Evolutionary conservation across 2,113 vertebrate genomes (phyloP).

Genomic region (Phyllostomus hastatus): DNA sequence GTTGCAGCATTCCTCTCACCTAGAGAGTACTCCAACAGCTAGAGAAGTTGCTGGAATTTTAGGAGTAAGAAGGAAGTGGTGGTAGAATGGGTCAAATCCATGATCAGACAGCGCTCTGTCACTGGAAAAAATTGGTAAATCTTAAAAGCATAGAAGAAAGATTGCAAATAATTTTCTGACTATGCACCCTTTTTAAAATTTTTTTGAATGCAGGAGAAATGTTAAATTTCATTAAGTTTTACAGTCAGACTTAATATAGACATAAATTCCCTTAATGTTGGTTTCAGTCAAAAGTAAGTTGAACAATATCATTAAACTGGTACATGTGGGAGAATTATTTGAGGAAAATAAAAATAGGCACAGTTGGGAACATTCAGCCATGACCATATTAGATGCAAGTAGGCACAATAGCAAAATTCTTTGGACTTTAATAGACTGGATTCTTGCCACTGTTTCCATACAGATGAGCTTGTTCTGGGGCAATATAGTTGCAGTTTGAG

Average conservation of each 20-base stretch:
- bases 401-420: slow-evolving; percentile 43
- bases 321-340: slow-evolving; percentile 62
- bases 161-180: not conserved
- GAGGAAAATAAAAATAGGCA: slow-evolving; percentile 66
- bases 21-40: not conserved
- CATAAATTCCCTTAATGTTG: slow-evolving; percentile 70
- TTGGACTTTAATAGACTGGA: slow-evolving; percentile 37
- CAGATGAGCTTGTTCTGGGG: slow-evolving; percentile 60
- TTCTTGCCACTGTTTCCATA: slow-evolving; percentile 52
- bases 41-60: slow-evolving; percentile 24
- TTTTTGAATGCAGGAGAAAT: slow-evolving; percentile 45
- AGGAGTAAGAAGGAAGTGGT: not conserved
- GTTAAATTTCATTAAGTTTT: slow-evolving; percentile 75
- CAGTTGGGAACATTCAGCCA: slow-evolving; percentile 50
- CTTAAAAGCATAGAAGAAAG: not conserved
- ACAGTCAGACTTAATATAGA: slow-evolving; percentile 61
- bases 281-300: slow-evolving; percentile 68
- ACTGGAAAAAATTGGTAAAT: not conserved
- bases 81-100: not conserved
- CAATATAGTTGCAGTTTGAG: slow-evolving; percentile 41
- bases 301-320: slow-evolving; percentile 61
- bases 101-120: not conserved
- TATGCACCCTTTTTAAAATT: not conserved
- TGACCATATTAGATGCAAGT: slow-evolving; percentile 56
- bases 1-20: not conserved